Percentiles rank a stretch among this genome's conserved stretches.
phyloP scores from a whole-genome alignment of 2,113 vertebrate genomes.

The Hiodon alosoides region DNA sequence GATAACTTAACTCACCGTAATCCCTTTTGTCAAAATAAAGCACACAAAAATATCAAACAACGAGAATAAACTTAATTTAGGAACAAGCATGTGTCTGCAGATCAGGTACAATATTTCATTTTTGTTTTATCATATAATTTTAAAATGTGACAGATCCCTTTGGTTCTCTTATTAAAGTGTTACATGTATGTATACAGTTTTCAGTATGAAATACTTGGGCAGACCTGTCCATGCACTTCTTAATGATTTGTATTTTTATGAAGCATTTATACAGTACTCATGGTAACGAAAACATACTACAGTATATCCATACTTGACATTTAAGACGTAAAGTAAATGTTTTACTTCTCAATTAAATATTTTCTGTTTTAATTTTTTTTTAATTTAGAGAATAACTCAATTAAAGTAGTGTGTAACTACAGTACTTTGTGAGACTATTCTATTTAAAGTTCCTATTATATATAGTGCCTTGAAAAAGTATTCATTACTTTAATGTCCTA shows the following conservation, averaged over 20 bases:
- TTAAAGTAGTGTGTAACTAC: too few species aligned
- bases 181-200: background rate
- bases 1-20: slow-evolving; percentile 15
- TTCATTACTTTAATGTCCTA: too few species aligned
- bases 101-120: slow-evolving; percentile 4
- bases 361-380: too few species aligned
- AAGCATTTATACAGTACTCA: too few species aligned
- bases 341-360: too few species aligned
- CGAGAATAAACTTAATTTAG: slow-evolving; percentile 6
- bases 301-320: too few species aligned
- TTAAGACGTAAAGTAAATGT: too few species aligned
- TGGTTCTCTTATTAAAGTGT: background rate
- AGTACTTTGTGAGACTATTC: too few species aligned
- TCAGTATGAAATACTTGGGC: background rate
- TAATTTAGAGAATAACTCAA: too few species aligned
- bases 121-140: background rate
- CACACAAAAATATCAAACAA: background rate
- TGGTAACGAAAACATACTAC: too few species aligned
- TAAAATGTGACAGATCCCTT: background rate
- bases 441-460: too few species aligned
- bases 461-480: too few species aligned
- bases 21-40: slow-evolving; percentile 2
- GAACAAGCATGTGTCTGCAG: background rate
- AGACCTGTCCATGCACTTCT: background rate
- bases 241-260: background rate